phyloP scores from a whole-genome alignment of 1,140 invertebrate genomes.

The Coelopa frigida region DNA sequence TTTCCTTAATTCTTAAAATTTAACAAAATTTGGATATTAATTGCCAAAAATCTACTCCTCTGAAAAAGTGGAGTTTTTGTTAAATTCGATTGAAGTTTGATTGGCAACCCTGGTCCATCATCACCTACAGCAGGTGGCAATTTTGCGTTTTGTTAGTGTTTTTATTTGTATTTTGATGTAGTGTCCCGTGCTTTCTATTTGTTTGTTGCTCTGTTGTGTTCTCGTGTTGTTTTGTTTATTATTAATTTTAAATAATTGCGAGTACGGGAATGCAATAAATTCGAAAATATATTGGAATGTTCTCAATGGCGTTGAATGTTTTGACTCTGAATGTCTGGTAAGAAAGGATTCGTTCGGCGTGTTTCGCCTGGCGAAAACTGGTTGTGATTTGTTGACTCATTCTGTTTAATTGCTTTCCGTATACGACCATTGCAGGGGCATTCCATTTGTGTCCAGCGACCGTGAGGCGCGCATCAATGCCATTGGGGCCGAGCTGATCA shows the following conservation, averaged over 20 bases:
- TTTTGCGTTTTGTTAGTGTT: too few species aligned
- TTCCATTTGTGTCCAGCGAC: constrained; percentile 72
- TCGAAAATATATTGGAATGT: constrained; percentile 15
- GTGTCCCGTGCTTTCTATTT: neutral
- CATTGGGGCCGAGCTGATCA: constrained; percentile 65
- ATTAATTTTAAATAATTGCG: too few species aligned
- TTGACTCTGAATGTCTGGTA: constrained; percentile 42
- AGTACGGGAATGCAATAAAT: too few species aligned
- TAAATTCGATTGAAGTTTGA: too few species aligned
- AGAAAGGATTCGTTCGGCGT: constrained; percentile 3
- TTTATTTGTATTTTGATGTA: neutral
- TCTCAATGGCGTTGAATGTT: constrained; percentile 38
- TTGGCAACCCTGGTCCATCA: too few species aligned
- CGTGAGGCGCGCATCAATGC: constrained; percentile 67
- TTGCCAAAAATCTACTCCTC: too few species aligned
- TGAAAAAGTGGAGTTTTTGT: too few species aligned
- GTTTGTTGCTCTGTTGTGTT: neutral
- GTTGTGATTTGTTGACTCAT: neutral
- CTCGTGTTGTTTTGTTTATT: too few species aligned
- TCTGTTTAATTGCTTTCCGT: constrained; percentile 5
- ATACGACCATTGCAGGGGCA: constrained; percentile 59
- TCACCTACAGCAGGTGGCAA: too few species aligned
- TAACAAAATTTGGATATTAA: too few species aligned
- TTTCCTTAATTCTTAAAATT: too few species aligned
- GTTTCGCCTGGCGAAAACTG: neutral